Percentiles rank a stretch among this genome's conserved stretches.
phyloP scores from a whole-genome alignment of 2,797 vertebrate genomes.

The Catharus ustulatus region DNA sequence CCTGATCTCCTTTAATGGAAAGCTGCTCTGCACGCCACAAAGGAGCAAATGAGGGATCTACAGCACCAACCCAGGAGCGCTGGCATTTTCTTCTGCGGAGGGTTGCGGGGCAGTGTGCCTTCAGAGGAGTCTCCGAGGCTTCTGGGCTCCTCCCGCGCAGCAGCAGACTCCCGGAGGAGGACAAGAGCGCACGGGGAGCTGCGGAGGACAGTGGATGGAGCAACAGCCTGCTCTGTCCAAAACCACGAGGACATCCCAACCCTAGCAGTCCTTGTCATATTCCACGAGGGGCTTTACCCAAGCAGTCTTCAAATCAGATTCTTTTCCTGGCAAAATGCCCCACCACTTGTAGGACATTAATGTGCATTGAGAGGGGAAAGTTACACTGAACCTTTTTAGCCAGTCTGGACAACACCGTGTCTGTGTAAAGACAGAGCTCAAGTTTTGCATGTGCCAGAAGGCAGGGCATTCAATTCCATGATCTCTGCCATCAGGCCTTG shows the following conservation, averaged over 20 bases:
- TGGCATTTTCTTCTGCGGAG: slow-evolving; percentile 59
- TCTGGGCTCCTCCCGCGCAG: background rate
- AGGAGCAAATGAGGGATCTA: slow-evolving; percentile 77
- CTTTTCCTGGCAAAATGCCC: background rate
- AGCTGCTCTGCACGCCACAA: slow-evolving; percentile 77
- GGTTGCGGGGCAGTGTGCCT: background rate
- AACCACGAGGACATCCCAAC: background rate
- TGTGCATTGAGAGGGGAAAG: background rate
- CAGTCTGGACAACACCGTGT: background rate
- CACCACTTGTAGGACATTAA: background rate
- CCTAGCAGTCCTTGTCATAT: background rate
- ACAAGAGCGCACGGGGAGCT: background rate
- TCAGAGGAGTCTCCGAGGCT: background rate
- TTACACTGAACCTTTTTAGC: background rate
- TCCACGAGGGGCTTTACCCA: background rate
- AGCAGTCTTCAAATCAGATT: background rate
- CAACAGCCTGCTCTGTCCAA: background rate
- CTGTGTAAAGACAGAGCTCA: background rate
- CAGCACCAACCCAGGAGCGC: slow-evolving; percentile 49
- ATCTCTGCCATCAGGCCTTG: slow-evolving; percentile 64
- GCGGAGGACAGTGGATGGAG: background rate
- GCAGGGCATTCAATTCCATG: slow-evolving; percentile 51
- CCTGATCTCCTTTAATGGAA: slow-evolving; percentile 82
- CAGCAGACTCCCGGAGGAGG: background rate
- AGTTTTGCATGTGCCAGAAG: slow-evolving; percentile 56